Evolutionary conservation across 2,113 vertebrate species (phyloP), one percentile per base, ranked within the genome.

Genomic region (Pipa parva): DNA sequence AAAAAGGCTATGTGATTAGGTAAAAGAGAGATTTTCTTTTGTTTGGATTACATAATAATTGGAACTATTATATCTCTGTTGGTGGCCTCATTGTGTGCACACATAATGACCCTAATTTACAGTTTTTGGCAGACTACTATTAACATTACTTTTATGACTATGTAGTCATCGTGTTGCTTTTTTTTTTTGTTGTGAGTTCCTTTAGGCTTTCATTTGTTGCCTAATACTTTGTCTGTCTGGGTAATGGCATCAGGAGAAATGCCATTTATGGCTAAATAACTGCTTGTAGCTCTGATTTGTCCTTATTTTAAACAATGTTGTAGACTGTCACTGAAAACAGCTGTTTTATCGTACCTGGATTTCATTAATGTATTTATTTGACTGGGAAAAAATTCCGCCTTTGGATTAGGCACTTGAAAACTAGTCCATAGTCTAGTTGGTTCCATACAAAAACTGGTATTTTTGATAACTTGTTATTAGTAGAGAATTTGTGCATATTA

Each of bases 111-210:
- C 42, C n/a, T 46, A 20, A 46, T 46, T 46, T 46, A 46, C 17
- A 46, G 18, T 20, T 2, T 46, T 80, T 79, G 81, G 64, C 65
- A 50, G 73, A 45, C 71, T 72, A 45, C 63, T 77, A 62, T 76
- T 72, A 71, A 71, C 70, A 20, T 73, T 28, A 28, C 59, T 80
- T 80, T 76, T 77, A 74, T 63, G 56, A 72, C 48, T 75, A 51
- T 36, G 33, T 75, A 75, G 2, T 6, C 71, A 80, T 63, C 72
- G 65, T 11, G 33, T 36, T 36, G 15, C 9, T n/a, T 60, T 72
- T 73, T 82, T 63, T 33, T 7, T 12, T 33, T 5, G 63, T 79
- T 76, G 63, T 62, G 63, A 78, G 27, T 58, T 82, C 59, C 58
- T 74, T 77, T 72, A 37, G 15, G 59, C 57, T 31, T 42, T 67